Conservation (phyloP, 2,797 vertebrate genomes). For the Semotilus atromaculatus region DNA sequence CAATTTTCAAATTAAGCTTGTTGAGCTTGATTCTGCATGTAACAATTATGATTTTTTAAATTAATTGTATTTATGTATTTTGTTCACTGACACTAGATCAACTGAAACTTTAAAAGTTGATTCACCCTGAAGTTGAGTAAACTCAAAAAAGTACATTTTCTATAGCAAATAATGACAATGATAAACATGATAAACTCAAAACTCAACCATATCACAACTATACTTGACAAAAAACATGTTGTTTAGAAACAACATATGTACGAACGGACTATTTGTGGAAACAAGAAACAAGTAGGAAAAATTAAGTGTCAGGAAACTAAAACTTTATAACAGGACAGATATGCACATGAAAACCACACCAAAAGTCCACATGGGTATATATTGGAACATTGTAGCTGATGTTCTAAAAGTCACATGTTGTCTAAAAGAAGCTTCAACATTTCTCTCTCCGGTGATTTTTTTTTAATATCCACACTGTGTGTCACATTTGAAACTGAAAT, state of each 20-base stretch:
- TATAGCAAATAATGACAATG: neutral
- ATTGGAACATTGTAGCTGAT: neutral
- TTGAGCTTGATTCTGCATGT: neutral
- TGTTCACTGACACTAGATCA: neutral
- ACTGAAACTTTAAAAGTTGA: neutral
- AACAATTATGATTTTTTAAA: neutral
- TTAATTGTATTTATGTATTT: neutral
- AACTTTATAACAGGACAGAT: neutral
- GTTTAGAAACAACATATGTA: neutral
- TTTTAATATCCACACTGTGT: neutral
- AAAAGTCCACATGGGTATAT: neutral
- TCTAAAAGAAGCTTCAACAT: neutral
- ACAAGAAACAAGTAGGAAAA: neutral
- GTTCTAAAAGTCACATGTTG: neutral
- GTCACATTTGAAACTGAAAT: constrained; percentile 32
- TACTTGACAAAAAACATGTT: neutral
- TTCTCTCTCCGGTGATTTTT: neutral
- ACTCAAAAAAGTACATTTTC: neutral
- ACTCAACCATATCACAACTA: neutral
- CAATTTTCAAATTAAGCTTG: neutral
- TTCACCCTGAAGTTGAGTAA: neutral
- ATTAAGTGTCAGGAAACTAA: neutral
- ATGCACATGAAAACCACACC: constrained; percentile 9
- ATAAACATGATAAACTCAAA: neutral
- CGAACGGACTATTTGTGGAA: neutral